phyloP scores from a whole-genome alignment of 2,888 invertebrate genomes.

The Strigamia transsilvanica region DNA sequence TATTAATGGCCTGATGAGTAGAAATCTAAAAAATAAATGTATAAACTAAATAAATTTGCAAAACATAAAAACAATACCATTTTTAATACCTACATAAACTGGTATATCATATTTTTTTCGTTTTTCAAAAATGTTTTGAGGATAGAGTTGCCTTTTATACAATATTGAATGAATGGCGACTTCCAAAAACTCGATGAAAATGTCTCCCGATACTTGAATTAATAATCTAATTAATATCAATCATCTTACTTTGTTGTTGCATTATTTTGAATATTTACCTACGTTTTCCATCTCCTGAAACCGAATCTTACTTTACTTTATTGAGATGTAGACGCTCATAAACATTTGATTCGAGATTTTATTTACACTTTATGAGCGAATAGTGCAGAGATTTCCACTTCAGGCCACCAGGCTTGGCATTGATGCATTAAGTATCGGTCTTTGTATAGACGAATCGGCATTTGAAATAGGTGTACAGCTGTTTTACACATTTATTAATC shows the following conservation, averaged over 20 bases:
- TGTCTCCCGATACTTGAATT: neutral
- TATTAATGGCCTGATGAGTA: conserved; percentile 28
- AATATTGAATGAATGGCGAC: conserved; percentile 35
- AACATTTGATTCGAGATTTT: neutral
- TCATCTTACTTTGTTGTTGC: neutral
- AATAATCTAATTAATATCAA: neutral
- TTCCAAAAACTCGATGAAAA: conserved; percentile 42
- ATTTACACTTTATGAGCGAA: neutral
- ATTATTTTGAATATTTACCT: conserved; percentile 12
- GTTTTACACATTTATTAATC: too few relatives aligned
- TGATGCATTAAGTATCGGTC: too few relatives aligned
- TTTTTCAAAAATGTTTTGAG: conserved; percentile 33
- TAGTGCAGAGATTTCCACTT: neutral
- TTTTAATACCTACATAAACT: neutral
- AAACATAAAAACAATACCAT: neutral
- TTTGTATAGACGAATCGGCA: too few relatives aligned
- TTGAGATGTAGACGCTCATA: neutral
- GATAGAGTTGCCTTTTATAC: conserved; percentile 17
- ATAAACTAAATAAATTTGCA: neutral
- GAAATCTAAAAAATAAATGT: neutral
- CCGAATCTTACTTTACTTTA: neutral
- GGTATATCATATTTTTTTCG: conserved; percentile 35
- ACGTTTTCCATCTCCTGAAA: neutral
- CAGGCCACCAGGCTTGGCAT: too few relatives aligned
- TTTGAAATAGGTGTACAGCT: too few relatives aligned